Evolutionary conservation across 2,888 invertebrate genomes (phyloP), one percentile per base, ranked within the genome.

Genomic region (Apeira syringaria): DNA sequence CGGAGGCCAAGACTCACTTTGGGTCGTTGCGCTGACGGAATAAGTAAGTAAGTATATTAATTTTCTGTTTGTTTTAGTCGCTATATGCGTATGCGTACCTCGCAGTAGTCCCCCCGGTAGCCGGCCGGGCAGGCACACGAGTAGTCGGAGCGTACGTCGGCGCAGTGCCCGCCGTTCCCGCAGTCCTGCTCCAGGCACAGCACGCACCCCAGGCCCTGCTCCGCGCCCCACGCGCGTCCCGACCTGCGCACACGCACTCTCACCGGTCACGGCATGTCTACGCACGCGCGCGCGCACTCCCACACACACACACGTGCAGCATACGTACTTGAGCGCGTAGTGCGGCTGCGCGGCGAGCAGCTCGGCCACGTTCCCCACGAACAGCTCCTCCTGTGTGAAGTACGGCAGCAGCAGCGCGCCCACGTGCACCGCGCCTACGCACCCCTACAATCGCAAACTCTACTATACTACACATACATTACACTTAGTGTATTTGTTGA

Each of bases 401-500:
- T 94, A 98, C 2, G 98, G 98, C 53, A 98, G 85, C 47, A 98
- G 90, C 55, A 96, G 91, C 34, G 92, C 92, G 34, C 96, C 97
- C 42, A 98, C 93, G 64, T 97, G 92, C 32, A 97, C 94, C 70
- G 97, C 97, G 15, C 96, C 94, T 62, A 98, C 83, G 74, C 98
- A 98, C 3, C 98, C 98, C 91, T 97, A 92, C 35, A 13, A 15
- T 24, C 37, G n/a, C n/a, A n/a, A n/a, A n/a, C n/a, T n/a, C n/a
- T n/a, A 30, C 12, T 18, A 7, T 9, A 9, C 31, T 27, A 25
- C 10, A 15, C 4, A 1, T 28, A 10, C 10, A 20, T 34, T 11
- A 11, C n/a, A 13, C 9, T n/a, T 15, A 15, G 15, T 15, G 15
- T 15, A 3, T 4, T 3, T 15, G 2, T 15, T 15, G 4, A 3